Conservation (phyloP, 1,140 invertebrate genomes). For the Ceratosolen fusciceps region DNA sequence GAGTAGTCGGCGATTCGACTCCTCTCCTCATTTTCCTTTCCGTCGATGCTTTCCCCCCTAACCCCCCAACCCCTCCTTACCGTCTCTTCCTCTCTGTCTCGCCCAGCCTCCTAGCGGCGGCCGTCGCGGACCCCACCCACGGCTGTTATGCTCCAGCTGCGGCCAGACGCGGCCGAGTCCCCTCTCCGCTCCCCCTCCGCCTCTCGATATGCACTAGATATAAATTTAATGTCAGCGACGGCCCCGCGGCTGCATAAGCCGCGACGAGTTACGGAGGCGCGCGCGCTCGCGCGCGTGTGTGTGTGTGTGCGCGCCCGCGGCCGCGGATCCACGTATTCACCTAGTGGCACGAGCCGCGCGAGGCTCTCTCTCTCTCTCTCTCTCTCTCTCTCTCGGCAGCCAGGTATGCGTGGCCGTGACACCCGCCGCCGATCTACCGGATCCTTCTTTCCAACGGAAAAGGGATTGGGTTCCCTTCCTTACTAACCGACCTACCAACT, state of each 20-base stretch:
- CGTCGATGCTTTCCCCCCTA: neutral
- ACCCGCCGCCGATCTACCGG: too few species aligned
- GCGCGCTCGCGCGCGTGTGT: too few species aligned
- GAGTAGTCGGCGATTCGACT: constrained; percentile 16
- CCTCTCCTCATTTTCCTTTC: constrained; percentile 17
- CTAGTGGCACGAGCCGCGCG: neutral
- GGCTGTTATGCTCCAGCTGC: neutral
- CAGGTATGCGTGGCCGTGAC: too few species aligned
- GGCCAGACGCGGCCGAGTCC: neutral
- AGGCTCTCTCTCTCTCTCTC: too few species aligned
- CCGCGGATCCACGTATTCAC: neutral
- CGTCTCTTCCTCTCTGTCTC: neutral
- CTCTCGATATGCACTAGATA: constrained; percentile 60
- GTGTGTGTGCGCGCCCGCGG: neutral
- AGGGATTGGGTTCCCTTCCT: neutral
- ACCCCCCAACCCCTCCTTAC: neutral
- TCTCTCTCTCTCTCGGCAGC: too few species aligned
- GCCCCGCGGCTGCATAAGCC: neutral
- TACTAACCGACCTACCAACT: neutral
- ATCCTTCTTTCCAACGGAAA: too few species aligned
- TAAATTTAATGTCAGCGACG: constrained; percentile 53
- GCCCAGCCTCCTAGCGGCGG: too few species aligned
- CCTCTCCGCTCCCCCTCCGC: too few species aligned
- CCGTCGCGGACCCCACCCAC: too few species aligned
- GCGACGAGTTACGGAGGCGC: too few species aligned